Evolutionary conservation across 2,888 invertebrate genomes (phyloP).

Genomic region (Scaptomyza polygonia): DNA sequence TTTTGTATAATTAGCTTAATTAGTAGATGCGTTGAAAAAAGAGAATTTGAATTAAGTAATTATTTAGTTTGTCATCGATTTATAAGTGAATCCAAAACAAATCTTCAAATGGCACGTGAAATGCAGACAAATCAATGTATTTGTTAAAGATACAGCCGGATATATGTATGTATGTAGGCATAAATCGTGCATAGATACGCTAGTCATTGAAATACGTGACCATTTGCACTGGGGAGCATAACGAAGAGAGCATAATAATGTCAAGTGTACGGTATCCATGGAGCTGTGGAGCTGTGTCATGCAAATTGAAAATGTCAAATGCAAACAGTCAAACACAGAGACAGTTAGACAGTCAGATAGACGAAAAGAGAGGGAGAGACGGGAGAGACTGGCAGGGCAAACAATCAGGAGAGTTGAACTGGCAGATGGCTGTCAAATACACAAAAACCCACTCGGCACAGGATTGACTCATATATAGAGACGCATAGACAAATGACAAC

Average conservation of each 20-base stretch:
- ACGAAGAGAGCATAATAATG: slow-evolving; percentile 23
- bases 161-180: slow-evolving; percentile 1
- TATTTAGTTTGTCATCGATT: slow-evolving; percentile 18
- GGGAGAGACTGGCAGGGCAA: neutral
- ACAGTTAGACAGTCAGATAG: slow-evolving; percentile 26
- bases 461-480: slow-evolving; percentile 4
- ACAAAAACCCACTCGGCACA: slow-evolving; percentile 41
- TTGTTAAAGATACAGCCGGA: slow-evolving; percentile 1
- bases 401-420: slow-evolving; percentile 49
- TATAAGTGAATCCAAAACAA: neutral
- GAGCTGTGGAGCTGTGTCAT: slow-evolving; percentile 56
- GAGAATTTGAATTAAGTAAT: slow-evolving; percentile 13
- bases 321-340: slow-evolving; percentile 57
- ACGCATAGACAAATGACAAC: slow-evolving; percentile 34
- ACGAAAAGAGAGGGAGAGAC: slow-evolving; percentile 27
- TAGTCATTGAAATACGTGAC: slow-evolving; percentile 34
- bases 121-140: slow-evolving; percentile 13
- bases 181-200: slow-evolving; percentile 1
- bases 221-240: slow-evolving; percentile 21
- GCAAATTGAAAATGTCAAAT: slow-evolving; percentile 79
- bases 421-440: slow-evolving; percentile 66
- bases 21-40: slow-evolving; percentile 1
- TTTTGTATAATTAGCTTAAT: slow-evolving; percentile 59
- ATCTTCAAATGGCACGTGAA: slow-evolving; percentile 21
- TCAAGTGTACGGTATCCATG: slow-evolving; percentile 35